Base-by-base conservation (phyloP, 2,113 vertebrate genomes). In the Paracanthobrama guichenoti region DNA sequence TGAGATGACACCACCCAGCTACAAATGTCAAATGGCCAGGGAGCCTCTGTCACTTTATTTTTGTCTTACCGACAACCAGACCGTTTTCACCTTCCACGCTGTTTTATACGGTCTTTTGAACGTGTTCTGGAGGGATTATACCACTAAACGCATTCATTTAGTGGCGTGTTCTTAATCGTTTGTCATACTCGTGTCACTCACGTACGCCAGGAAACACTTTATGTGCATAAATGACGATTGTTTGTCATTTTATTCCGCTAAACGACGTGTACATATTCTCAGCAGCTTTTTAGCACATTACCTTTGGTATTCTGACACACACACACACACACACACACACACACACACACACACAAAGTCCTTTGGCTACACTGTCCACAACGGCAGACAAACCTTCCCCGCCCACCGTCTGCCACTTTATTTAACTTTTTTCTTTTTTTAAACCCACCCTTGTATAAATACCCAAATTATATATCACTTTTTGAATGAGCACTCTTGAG, bases 21-120 rank as follows among this genome's bases (percentile, higher is more conserved):
- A 64, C 59, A 79, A 64, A 79, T 48, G 59, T 48, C 59, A 64
- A 79, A 64, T 28, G 42, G 59, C 12, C 59, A 79, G 71, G 14
- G 44, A 26, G 71, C 2, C 42, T 24, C 39, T 20, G 14, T 67
- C 8, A 39, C 9, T 78, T 59, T 42, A 60, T 78, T 60, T 78
- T 60, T 42, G 20, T 35, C 28, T 35, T 28, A 55, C 28, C 20
- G 53, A 59, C 75, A 77, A 59, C 31, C 48, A 16, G 75, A n/a
- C 4, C 31, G 55, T 60, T 60, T 78, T 78, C 2, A 24, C 53
- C 24, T 42, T 46, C 2, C 20, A 9, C 1, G 42, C 9, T 24
- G 48, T 10, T 24, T 69, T 71, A 67, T 35, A n/a, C 6, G 4
- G 28, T 20, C 2, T 35, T 35, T 13, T 57, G 10, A 39, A 8